phyloP scores from a whole-genome alignment of 2,888 invertebrate species.

The Heliconius aoede region DNA sequence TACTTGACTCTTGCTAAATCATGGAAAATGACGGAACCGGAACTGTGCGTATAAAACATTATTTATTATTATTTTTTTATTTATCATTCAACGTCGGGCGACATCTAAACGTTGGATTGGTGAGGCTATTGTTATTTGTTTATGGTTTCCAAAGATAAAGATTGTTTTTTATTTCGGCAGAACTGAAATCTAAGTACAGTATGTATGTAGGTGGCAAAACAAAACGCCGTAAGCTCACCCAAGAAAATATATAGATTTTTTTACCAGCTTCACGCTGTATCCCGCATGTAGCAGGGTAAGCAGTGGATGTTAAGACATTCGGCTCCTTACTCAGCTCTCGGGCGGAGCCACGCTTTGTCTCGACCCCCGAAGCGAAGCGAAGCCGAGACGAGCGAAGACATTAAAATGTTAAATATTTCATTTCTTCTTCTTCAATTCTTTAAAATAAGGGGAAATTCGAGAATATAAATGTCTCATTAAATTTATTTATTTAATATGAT shows the following conservation, averaged over 20 bases:
- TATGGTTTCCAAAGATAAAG: background rate
- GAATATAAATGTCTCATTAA: too few species aligned
- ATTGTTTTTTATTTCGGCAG: background rate
- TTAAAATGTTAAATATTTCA: too few species aligned
- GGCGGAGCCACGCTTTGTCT: too few species aligned
- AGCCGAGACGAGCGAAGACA: too few species aligned
- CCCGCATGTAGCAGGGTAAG: too few species aligned
- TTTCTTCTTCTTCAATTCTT: too few species aligned
- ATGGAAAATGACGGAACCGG: slow-evolving; percentile 27
- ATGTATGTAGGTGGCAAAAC: background rate
- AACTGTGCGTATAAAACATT: slow-evolving; percentile 27
- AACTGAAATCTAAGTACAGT: background rate
- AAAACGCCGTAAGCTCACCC: background rate
- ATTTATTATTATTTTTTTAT: background rate
- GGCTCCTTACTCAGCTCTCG: too few species aligned
- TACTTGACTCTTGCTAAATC: slow-evolving; percentile 44
- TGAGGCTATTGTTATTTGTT: background rate
- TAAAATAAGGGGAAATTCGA: too few species aligned
- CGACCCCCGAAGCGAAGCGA: too few species aligned
- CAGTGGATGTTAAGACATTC: too few species aligned
- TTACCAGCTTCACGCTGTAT: too few species aligned
- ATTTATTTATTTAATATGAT: background rate
- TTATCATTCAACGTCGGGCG: slow-evolving; percentile 8
- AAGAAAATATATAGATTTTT: too few species aligned
- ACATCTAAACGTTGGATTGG: slow-evolving; percentile 10